These are phyloP conservation scores for Chromis chromis DNA, from an alignment of 2,797 vertebrate genomes.

Conservation along the genomic window DNA sequence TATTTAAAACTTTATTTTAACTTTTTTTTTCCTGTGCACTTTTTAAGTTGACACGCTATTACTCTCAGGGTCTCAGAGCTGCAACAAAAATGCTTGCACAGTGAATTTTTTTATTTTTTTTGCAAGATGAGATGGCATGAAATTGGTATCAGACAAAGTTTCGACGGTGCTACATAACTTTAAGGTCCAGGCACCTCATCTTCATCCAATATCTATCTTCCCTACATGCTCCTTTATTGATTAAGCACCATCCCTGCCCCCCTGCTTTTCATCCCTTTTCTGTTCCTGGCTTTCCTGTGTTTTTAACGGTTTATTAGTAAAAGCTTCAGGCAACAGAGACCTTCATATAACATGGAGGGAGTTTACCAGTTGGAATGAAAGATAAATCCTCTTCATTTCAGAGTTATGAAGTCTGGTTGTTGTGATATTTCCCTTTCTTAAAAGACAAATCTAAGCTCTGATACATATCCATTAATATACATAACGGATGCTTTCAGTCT, in stretches of 20 bases:
- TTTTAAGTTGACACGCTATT: too few relatives aligned
- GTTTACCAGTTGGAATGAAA: conserved; percentile 26
- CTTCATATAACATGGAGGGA: conserved; percentile 23
- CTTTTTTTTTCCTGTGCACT: too few relatives aligned
- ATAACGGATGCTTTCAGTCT: background rate
- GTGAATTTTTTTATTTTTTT: background rate
- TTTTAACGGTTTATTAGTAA: conserved; percentile 46
- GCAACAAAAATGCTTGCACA: background rate
- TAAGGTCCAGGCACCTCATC: conserved; percentile 25
- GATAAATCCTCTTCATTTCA: conserved; percentile 35
- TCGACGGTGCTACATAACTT: background rate
- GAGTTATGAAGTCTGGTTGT: conserved; percentile 13
- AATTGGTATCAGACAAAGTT: background rate
- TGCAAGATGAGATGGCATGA: background rate
- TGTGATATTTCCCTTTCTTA: conserved; percentile 20
- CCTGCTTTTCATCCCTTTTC: conserved; percentile 35
- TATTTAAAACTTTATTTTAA: background rate
- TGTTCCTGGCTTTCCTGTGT: conserved; percentile 35
- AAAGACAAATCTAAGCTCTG: background rate
- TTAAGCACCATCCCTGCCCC: conserved; percentile 22
- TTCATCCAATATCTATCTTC: conserved; percentile 17
- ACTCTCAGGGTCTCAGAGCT: background rate
- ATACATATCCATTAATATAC: background rate
- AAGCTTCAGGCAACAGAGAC: conserved; percentile 37
- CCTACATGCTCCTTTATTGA: conserved; percentile 31